Evolutionary conservation across 2,113 vertebrate genomes (phyloP), one percentile per base, ranked within the genome.

Genomic region (Lipophrys pholis): DNA sequence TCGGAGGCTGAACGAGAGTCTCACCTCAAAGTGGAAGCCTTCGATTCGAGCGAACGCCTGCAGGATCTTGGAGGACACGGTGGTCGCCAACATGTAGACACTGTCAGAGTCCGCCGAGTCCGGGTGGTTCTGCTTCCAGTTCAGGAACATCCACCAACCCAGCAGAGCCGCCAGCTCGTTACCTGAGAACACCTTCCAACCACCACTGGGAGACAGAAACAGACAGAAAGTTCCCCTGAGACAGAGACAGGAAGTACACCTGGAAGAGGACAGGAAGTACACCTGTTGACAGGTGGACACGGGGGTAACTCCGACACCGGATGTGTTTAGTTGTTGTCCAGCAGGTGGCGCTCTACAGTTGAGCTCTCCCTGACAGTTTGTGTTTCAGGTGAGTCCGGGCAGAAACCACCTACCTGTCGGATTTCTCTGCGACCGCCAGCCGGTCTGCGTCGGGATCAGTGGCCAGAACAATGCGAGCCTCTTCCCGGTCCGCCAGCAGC

Each of bases 391-490:
- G n/a, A n/a, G n/a, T n/a, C n/a, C n/a, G n/a, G n/a, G n/a, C 21
- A 30, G 21, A 30, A 2, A 4, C 38, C 12, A 5, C n/a, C 11
- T 85, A 98, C 97, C 92, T 87, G 8, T 95, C 92, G 80, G 93
- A 91, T 40, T 83, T 93, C 48, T 99, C 97, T 0, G 97, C 97
- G 63, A 97, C 97, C 11, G 97, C 97, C 54, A 99, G 69, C 4
- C 97, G 93, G 49, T 99, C 97, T 2, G 97, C 97, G 41, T 99
- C 97, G 5, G 97, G 97, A 58, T 99, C 97, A 0, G 97, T 99
- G 0, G 97, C 97, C 87, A 99, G 83, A 0, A 99, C 95, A 0
- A 99, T 72, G 9, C 7, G 77, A 8, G 96, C 97, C 0, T 86
- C 80, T 81, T 97, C 95, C 51, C 78, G 94, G 89, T 98, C 96